Percentiles rank a stretch among this genome's conserved stretches.
phyloP scores from a whole-genome alignment of 2,113 vertebrate genomes.

The Nesogale talazaci region DNA sequence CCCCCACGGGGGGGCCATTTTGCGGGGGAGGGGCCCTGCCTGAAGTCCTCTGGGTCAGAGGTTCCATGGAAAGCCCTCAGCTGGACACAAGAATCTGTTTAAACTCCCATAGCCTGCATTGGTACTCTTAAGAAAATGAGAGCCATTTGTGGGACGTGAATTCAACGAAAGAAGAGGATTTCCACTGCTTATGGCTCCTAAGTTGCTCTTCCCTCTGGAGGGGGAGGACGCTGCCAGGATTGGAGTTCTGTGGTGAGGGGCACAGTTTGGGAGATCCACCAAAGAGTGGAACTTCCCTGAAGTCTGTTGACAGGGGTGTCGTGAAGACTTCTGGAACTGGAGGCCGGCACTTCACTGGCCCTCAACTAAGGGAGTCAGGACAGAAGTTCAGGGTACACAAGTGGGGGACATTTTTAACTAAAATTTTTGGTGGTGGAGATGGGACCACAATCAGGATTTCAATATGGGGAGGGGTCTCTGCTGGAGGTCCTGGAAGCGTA shows the following conservation, averaged over 20 bases:
- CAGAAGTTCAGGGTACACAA: neutral
- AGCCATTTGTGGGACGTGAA: neutral
- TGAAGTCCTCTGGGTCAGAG: constrained; percentile 33
- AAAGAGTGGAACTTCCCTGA: neutral
- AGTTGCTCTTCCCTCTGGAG: constrained; percentile 7
- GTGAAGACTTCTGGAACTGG: neutral
- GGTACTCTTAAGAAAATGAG: constrained; percentile 2
- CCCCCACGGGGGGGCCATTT: neutral
- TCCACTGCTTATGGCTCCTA: neutral
- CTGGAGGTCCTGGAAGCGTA: neutral
- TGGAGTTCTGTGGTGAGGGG: constrained; percentile 11
- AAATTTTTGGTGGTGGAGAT: neutral
- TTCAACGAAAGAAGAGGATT: neutral
- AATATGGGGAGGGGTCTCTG: constrained; percentile 26
- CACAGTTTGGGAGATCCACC: neutral
- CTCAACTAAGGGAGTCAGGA: neutral
- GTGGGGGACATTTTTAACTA: neutral
- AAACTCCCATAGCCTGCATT: neutral
- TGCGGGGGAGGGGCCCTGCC: constrained; percentile 15
- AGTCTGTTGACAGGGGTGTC: neutral
- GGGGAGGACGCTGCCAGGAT: neutral
- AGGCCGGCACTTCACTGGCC: neutral
- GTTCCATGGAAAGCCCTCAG: neutral
- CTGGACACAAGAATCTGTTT: neutral
- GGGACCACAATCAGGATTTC: constrained; percentile 33